Conservation (phyloP, 2,113 vertebrate species). For the Equus quagga region DNA sequence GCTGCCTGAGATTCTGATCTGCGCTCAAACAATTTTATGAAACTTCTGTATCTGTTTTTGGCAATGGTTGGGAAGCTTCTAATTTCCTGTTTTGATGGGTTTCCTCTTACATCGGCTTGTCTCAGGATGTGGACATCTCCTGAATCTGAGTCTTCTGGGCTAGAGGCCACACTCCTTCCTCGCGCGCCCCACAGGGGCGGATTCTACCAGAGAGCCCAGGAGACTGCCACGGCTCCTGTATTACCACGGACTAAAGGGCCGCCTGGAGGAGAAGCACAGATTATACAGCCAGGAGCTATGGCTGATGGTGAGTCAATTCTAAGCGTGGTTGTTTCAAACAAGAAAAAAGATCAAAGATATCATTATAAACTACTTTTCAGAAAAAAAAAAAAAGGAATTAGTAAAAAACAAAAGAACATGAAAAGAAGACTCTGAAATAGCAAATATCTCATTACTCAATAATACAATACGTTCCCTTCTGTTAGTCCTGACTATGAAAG, state of each 20-base stretch:
- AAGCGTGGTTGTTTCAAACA: background rate
- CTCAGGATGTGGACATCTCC: background rate
- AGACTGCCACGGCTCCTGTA: background rate
- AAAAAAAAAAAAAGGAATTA: conserved; percentile 5
- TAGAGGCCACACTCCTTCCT: background rate
- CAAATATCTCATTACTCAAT: background rate
- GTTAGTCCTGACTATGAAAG: background rate
- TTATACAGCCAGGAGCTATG: background rate
- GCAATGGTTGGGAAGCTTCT: background rate
- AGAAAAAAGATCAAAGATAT: background rate
- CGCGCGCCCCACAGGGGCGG: background rate
- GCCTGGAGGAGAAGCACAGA: background rate
- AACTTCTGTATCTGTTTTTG: background rate
- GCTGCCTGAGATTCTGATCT: background rate
- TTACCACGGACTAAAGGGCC: background rate
- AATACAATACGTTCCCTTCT: background rate
- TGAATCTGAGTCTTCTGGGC: background rate
- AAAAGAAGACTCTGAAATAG: background rate
- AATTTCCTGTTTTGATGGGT: background rate
- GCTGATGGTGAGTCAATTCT: background rate
- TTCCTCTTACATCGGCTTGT: background rate
- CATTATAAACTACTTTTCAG: background rate
- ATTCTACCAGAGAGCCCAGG: conserved; percentile 4
- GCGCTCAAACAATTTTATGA: background rate
- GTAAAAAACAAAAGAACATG: background rate